Conservation (phyloP, 2,113 vertebrate species). For the Lophotis ruficrista region DNA sequence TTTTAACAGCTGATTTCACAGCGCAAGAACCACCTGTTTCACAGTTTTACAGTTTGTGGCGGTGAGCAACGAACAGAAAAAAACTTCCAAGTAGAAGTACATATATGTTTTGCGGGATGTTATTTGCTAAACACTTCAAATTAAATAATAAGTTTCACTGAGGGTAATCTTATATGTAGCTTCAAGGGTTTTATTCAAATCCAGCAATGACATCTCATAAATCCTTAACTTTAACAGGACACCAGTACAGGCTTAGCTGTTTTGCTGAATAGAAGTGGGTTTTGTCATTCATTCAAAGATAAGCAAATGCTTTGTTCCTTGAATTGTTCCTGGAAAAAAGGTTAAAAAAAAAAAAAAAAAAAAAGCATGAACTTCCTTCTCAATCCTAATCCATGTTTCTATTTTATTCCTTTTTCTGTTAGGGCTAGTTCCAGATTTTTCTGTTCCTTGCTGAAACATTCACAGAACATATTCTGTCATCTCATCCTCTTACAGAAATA, state of each 20-base stretch:
- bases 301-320: background rate
- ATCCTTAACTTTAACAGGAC: background rate
- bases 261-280: background rate
- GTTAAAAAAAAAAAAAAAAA: background rate
- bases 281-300: background rate
- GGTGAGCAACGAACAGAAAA: background rate
- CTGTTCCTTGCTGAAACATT: background rate
- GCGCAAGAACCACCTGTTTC: background rate
- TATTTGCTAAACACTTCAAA: background rate
- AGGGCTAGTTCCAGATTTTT: background rate
- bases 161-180: background rate
- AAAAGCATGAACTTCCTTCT: background rate
- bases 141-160: background rate
- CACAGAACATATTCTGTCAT: background rate
- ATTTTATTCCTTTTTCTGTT: background rate
- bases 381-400: background rate
- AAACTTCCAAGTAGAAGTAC: background rate
- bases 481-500: background rate
- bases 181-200: background rate
- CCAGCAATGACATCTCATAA: background rate
- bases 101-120: background rate
- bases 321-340: background rate
- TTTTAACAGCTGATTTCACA: background rate
- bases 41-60: background rate
- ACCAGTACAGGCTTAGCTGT: background rate